Evolutionary conservation across 2,888 invertebrate species (phyloP), one percentile per base, ranked within the genome.

Genomic region (Oxycera nigricornis): DNA sequence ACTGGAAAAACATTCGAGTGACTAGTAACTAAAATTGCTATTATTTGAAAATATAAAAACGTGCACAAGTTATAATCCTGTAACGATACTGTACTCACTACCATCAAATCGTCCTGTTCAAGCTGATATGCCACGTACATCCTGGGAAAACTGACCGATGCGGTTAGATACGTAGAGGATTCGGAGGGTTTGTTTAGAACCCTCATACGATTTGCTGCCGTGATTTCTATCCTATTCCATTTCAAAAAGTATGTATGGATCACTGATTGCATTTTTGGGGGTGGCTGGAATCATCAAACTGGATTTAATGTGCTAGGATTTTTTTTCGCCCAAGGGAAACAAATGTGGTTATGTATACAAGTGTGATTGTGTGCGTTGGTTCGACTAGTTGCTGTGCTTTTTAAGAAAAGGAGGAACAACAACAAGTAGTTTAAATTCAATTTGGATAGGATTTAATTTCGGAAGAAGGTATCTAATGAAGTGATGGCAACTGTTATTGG

Each of bases 241-340:
- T 31, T 22, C 20, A n/a, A 65, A 65, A 65, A 41, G 65, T 65
- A 65, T 39, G 65, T 65, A 65, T 39, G 22, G 65, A 41, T 65
- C 65, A 65, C 65, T 65, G 65, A 65, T 65, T 65, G 65, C 65
- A 65, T 65, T 65, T 65, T 65, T 24, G 65, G 65, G 61, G 65
- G 65, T 65, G 39, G 65, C 22, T 65, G 65, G 41, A 65, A 65
- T 65, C 65, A 65, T 65, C 65, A 65, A 26, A 6, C 65, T 41
- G 65, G 65, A 65, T 65, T 65, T 65, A 65, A 65, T 65, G 65
- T 41, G 65, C 24, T 65, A 41, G 24, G 22, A 30, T 26, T n/a
- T n/a, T n/a, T 59, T 31, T 30, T 61, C 11, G 17, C 20, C 6
- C n/a, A 59, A 28, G 31, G 7, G 28, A 59, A 61, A 61, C 24